These are phyloP conservation scores for Mythimna ferrago DNA, from an alignment of 2,888 invertebrate species.

Conservation along the genomic window DNA sequence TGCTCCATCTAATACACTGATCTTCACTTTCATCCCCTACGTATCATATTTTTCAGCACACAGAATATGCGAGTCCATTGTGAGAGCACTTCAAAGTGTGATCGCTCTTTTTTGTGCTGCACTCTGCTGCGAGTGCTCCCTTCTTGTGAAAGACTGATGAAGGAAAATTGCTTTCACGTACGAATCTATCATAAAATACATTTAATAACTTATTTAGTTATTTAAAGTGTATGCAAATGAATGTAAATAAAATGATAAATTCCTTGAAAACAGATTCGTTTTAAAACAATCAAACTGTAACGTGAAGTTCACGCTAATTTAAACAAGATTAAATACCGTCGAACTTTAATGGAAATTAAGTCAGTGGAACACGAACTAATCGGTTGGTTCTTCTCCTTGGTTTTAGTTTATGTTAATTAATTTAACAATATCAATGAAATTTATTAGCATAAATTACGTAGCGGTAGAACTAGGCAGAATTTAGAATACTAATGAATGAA, in stretches of 20 bases:
- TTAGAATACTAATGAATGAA: background rate
- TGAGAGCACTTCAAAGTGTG: background rate
- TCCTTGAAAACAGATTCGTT: background rate
- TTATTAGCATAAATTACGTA: background rate
- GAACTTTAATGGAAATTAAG: background rate
- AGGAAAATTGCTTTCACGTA: constrained; percentile 5
- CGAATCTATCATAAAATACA: too few relatives aligned
- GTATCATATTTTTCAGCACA: background rate
- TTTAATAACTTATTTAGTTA: too few relatives aligned
- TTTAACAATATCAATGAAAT: constrained; percentile 1
- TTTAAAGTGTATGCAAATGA: too few relatives aligned
- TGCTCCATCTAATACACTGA: background rate
- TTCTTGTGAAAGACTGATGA: background rate
- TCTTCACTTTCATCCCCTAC: background rate
- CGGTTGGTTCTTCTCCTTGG: constrained; percentile 1
- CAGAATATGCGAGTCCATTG: background rate
- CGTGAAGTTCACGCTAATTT: background rate
- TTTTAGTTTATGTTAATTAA: background rate
- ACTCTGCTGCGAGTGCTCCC: background rate
- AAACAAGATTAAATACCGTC: background rate
- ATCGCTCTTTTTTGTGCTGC: background rate
- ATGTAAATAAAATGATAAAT: background rate
- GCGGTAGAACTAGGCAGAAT: background rate
- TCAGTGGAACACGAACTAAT: background rate
- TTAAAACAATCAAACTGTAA: background rate